Evolutionary conservation across 2,888 invertebrate species (phyloP).

Genomic region (Cryptops parisi): DNA sequence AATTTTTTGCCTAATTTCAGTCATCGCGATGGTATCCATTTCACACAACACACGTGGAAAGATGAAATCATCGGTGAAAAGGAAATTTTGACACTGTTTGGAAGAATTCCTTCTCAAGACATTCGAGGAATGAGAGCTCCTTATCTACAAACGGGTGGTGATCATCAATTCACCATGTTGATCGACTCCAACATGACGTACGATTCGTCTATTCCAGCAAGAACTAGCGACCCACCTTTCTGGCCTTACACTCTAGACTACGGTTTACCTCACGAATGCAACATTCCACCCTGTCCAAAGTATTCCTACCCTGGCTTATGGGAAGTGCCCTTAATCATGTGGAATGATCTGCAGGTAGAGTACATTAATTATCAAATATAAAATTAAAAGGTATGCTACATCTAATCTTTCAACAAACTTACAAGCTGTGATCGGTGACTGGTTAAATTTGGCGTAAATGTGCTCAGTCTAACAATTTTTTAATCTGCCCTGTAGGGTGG

Average conservation of each 20-base stretch:
- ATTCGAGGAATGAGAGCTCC: conserved; percentile 11
- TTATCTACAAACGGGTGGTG: conserved; percentile 9
- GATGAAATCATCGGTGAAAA: conserved; percentile 12
- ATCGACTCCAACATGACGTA: conserved; percentile 1
- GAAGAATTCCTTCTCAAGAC: not conserved
- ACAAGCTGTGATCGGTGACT: too few relatives aligned
- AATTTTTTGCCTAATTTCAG: too few relatives aligned
- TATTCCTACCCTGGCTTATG: conserved; percentile 17
- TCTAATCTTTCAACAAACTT: too few relatives aligned
- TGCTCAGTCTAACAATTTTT: too few relatives aligned
- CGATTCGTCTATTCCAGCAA: conserved; percentile 8
- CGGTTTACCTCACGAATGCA: conserved; percentile 15
- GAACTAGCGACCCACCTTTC: not conserved
- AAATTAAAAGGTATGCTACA: too few relatives aligned
- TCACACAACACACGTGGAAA: not conserved
- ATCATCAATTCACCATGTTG: conserved; percentile 1
- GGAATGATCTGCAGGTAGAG: not conserved
- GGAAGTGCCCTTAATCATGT: conserved; percentile 18
- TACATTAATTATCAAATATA: too few relatives aligned
- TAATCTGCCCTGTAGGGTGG: too few relatives aligned
- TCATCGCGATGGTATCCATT: conserved; percentile 62
- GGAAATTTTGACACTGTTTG: not conserved
- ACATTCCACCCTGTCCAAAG: conserved; percentile 18
- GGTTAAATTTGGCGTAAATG: too few relatives aligned
- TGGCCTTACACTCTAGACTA: conserved; percentile 17